Evolutionary conservation across 2,888 invertebrate species (phyloP).

Genomic region (Syritta pipiens): DNA sequence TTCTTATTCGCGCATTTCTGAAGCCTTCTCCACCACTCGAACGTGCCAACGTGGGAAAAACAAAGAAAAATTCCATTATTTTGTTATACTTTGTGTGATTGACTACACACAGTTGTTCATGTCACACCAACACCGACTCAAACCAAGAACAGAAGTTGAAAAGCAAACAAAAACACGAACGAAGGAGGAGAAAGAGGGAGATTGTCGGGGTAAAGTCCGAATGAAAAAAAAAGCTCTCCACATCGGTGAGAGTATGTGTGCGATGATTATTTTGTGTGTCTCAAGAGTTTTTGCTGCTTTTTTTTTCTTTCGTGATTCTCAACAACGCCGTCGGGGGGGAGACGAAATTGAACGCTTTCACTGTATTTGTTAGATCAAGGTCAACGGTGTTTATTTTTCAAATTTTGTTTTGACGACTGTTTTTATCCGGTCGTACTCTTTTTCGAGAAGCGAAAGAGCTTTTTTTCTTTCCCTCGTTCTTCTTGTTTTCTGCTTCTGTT

Average conservation of each 20-base stretch:
- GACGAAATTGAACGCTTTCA: constrained; percentile 39
- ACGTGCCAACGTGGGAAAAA: constrained; percentile 52
- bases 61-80: constrained; percentile 57
- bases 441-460: constrained; percentile 1
- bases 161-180: constrained; percentile 5
- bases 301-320: neutral
- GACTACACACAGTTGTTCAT: no score
- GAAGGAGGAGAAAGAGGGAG: constrained; percentile 8
- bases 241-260: neutral
- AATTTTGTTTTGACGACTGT: constrained; percentile 76
- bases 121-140: neutral
- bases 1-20: constrained; percentile 27
- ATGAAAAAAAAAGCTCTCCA: constrained; percentile 22
- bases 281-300: neutral
- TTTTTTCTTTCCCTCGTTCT: neutral
- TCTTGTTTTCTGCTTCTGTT: constrained; percentile 1
- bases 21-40: constrained; percentile 12
- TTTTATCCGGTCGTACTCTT: constrained; percentile 48
- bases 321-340: constrained; percentile 3
- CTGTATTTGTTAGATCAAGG: constrained; percentile 74
- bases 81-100: constrained; percentile 38
- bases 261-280: neutral
- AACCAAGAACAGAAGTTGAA: neutral
- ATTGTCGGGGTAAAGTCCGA: constrained; percentile 25
- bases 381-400: constrained; percentile 79